Evolutionary conservation across 2,113 vertebrate species (phyloP).

Genomic region (Forbesichthys papilliferus): DNA sequence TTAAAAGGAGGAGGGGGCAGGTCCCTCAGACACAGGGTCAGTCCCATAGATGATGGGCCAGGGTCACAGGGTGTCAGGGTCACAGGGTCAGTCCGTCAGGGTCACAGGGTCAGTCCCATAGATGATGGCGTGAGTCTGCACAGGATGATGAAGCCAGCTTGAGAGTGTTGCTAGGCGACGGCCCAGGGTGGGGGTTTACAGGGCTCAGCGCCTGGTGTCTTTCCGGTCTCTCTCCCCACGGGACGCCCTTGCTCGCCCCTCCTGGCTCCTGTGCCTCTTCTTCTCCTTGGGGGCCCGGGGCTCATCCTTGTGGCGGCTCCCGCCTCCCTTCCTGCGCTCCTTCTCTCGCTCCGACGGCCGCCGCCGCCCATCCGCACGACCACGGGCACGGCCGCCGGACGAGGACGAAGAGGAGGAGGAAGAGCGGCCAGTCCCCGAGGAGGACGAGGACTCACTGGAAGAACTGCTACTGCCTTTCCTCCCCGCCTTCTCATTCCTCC

Average conservation of each 20-base stretch:
- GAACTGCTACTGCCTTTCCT: constrained; percentile 80
- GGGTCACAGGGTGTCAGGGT: too few species aligned
- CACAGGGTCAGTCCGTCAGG: too few species aligned
- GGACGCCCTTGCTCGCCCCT: constrained; percentile 83
- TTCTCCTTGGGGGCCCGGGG: constrained; percentile 85
- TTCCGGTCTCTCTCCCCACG: constrained; percentile 91
- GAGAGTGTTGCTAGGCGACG: not conserved
- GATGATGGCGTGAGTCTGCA: too few species aligned
- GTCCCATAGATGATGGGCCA: too few species aligned
- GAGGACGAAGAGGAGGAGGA: constrained; percentile 87
- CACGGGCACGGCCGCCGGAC: constrained; percentile 85
- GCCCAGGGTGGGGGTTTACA: not conserved
- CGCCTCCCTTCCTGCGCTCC: constrained; percentile 84
- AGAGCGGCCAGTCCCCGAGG: constrained; percentile 82
- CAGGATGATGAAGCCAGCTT: too few species aligned
- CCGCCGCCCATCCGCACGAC: constrained; percentile 80
- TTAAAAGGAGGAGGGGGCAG: not conserved
- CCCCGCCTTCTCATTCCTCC: constrained; percentile 79
- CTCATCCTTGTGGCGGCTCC: constrained; percentile 81
- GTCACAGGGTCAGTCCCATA: too few species aligned
- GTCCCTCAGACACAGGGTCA: too few species aligned
- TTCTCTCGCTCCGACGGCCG: constrained; percentile 73
- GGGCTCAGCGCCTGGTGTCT: constrained; percentile 89
- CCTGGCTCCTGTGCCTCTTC: constrained; percentile 87
- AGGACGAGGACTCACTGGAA: constrained; percentile 82